A percentile compares a stretch with the other conserved stretches of the same genome.
Conservation (phyloP, 2,113 vertebrate genomes). For the Apaloderma vittatum region DNA sequence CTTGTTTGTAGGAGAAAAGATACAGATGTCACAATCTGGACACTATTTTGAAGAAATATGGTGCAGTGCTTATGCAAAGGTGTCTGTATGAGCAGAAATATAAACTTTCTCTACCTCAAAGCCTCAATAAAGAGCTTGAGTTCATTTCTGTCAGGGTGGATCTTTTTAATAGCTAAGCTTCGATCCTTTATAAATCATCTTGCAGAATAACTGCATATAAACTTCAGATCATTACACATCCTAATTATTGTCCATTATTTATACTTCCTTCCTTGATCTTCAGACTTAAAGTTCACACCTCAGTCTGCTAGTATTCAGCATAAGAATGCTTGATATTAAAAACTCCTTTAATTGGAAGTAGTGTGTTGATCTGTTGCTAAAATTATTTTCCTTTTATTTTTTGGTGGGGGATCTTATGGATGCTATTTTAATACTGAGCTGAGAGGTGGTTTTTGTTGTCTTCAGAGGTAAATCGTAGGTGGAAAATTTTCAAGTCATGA, state of each 20-base stretch:
- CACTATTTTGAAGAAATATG: background rate
- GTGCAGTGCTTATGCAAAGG: background rate
- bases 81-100: background rate
- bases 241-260: background rate
- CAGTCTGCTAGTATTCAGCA: background rate
- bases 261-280: background rate
- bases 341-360: background rate
- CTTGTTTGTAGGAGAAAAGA: background rate
- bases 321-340: background rate
- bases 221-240: background rate
- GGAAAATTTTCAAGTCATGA: background rate
- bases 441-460: accelerated
- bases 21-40: background rate
- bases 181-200: background rate
- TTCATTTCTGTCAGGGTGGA: background rate
- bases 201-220: background rate
- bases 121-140: background rate
- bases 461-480: background rate
- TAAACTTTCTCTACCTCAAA: background rate
- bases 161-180: background rate
- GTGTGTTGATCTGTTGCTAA: background rate
- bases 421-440: background rate
- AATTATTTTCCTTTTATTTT: background rate
- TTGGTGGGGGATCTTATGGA: background rate
- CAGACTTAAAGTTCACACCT: background rate